Percentiles rank a stretch among this genome's conserved stretches.
Conservation (phyloP, 2,888 invertebrate species). For the Sisyra terminalis region DNA sequence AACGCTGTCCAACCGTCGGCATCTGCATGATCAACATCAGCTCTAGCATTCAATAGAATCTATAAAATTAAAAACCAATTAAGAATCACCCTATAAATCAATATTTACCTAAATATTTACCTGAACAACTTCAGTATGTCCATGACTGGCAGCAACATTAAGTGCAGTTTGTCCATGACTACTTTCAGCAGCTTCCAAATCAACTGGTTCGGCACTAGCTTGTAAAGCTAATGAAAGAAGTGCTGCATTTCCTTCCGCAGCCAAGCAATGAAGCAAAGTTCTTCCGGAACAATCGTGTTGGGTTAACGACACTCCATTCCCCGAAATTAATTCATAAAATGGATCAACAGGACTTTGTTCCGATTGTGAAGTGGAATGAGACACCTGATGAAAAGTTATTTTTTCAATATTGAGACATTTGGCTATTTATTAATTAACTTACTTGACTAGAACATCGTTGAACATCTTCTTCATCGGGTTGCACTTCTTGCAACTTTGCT, state of each 20-base stretch:
- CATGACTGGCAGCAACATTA: slow-evolving; percentile 69
- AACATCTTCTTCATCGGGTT: slow-evolving; percentile 26
- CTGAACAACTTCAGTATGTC: slow-evolving; percentile 53
- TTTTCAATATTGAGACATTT: neutral
- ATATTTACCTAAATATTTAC: slow-evolving; percentile 19
- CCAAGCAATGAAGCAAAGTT: slow-evolving; percentile 57
- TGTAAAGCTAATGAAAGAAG: slow-evolving; percentile 45
- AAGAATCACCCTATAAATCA: slow-evolving; percentile 22
- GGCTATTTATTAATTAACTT: slow-evolving; percentile 9
- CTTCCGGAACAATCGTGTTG: slow-evolving; percentile 31
- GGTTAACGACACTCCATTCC: slow-evolving; percentile 11
- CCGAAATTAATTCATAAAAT: slow-evolving; percentile 8
- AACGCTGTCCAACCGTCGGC: slow-evolving; percentile 82
- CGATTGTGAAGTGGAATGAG: slow-evolving; percentile 7
- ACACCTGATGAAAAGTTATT: neutral
- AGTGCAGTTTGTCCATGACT: slow-evolving; percentile 72
- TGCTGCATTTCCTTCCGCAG: slow-evolving; percentile 57
- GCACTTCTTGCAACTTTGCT: slow-evolving; percentile 34
- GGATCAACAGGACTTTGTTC: slow-evolving; percentile 5
- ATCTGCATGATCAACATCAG: slow-evolving; percentile 60
- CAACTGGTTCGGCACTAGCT: slow-evolving; percentile 34
- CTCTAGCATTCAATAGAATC: slow-evolving; percentile 38
- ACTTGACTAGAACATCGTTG: slow-evolving; percentile 23
- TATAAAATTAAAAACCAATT: slow-evolving; percentile 10
- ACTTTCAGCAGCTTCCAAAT: slow-evolving; percentile 47